phyloP scores from a whole-genome alignment of 2,797 vertebrate genomes.

The Loris lydekkerianus region DNA sequence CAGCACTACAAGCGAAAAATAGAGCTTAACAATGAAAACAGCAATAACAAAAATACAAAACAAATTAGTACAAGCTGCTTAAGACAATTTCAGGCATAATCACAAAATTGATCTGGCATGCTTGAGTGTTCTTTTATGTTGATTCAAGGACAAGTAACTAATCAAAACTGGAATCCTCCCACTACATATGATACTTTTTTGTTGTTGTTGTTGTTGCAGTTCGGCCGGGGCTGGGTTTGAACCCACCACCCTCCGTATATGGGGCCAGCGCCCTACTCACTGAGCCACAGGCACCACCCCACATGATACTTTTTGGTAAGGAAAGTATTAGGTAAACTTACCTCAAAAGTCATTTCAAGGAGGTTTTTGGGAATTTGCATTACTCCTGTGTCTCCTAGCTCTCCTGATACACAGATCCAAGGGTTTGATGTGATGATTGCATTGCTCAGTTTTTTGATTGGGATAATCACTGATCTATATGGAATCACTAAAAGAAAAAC shows the following conservation, averaged over 20 bases:
- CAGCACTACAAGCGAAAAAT: not conserved
- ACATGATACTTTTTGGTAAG: not conserved
- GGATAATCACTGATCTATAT: constrained; percentile 96
- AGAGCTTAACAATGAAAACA: not conserved
- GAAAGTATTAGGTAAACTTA: constrained; percentile 79
- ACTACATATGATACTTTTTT: not conserved
- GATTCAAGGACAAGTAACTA: not conserved
- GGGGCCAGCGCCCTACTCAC: too few relatives aligned
- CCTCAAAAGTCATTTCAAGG: constrained; percentile 98
- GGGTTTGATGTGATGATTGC: constrained; percentile 97
- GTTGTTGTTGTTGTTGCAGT: too few relatives aligned
- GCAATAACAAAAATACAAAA: not conserved
- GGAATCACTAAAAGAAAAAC: constrained; percentile 92
- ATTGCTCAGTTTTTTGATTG: constrained; percentile 98
- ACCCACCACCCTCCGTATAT: too few relatives aligned
- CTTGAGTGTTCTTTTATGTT: not conserved
- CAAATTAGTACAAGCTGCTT: not conserved
- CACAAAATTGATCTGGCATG: not conserved
- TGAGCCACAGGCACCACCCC: too few relatives aligned
- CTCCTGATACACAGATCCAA: constrained; percentile 98
- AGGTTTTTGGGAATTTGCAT: constrained; percentile 97
- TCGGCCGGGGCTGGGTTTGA: too few relatives aligned
- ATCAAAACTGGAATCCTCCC: not conserved
- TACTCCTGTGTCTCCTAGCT: constrained; percentile 96
- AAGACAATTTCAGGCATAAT: not conserved